Conservation (phyloP, 1,140 invertebrate species). For the Platyura marginata region DNA sequence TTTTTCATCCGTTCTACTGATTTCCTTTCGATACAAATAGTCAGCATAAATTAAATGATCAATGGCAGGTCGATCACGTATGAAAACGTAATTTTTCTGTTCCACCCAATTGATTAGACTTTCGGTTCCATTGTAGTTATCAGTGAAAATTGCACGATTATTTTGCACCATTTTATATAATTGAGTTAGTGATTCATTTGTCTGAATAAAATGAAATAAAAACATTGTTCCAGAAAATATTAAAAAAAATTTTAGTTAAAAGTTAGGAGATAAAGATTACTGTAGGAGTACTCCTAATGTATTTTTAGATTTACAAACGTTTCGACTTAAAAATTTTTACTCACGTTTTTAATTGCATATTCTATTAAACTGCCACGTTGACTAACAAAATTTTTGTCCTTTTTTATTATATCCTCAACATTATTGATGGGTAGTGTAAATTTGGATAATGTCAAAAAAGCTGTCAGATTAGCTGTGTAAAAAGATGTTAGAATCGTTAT, state of each 20-base stretch:
- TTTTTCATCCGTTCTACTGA: constrained; percentile 30
- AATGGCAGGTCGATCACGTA: constrained; percentile 42
- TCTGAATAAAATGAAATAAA: constrained; percentile 15
- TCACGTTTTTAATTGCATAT: constrained; percentile 39
- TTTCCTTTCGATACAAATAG: constrained; percentile 38
- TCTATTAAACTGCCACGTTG: constrained; percentile 44
- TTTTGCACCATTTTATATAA: constrained; percentile 23
- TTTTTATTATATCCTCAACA: constrained; percentile 43
- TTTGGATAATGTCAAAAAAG: constrained; percentile 66
- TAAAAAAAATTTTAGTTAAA: too few species aligned
- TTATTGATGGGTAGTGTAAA: constrained; percentile 58
- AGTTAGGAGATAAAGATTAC: too few species aligned
- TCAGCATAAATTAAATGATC: constrained; percentile 45
- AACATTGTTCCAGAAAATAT: too few species aligned
- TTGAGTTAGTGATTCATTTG: constrained; percentile 21
- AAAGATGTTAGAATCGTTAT: constrained; percentile 76
- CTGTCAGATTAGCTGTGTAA: constrained; percentile 80
- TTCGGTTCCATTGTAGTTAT: constrained; percentile 5
- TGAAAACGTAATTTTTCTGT: constrained; percentile 34
- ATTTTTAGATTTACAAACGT: too few species aligned
- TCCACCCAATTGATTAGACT: constrained; percentile 18
- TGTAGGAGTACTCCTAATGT: too few species aligned
- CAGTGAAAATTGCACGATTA: constrained; percentile 19
- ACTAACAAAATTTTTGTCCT: constrained; percentile 46
- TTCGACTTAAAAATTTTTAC: too few species aligned